Conservation (phyloP, 2,888 invertebrate species). For the Koerneria pararmatus region DNA sequence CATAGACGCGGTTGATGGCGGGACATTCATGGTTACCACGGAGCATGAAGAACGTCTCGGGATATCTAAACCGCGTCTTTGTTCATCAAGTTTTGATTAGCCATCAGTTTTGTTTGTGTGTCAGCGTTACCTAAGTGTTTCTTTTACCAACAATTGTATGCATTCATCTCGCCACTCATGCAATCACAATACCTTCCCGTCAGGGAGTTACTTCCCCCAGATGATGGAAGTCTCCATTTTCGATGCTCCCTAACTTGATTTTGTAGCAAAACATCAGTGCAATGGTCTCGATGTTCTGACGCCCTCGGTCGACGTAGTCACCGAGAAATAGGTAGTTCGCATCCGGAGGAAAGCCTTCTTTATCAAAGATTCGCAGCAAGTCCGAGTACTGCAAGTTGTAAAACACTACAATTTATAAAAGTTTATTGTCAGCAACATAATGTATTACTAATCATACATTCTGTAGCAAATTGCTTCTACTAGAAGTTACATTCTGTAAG, state of each 20-base stretch:
- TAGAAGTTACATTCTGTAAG: too few species aligned
- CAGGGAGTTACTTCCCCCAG: too few species aligned
- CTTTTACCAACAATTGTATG: too few species aligned
- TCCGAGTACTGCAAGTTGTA: conserved; percentile 44
- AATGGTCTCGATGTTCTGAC: conserved; percentile 56
- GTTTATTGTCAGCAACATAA: not conserved
- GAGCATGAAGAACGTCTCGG: conserved; percentile 53
- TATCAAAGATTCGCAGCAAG: conserved; percentile 50
- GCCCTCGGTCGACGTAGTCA: conserved; percentile 52
- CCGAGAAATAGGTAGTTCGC: conserved; percentile 50
- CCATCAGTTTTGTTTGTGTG: not conserved
- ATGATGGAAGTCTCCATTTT: conserved; percentile 2
- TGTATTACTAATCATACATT: not conserved
- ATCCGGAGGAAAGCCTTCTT: conserved; percentile 52
- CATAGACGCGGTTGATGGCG: conserved; percentile 52
- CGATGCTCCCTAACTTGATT: conserved; percentile 29
- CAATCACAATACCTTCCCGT: too few species aligned
- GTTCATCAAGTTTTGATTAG: not conserved
- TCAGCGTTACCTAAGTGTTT: too few species aligned
- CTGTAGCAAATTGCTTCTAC: not conserved
- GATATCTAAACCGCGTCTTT: conserved; percentile 30
- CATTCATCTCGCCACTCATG: too few species aligned
- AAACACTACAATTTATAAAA: not conserved
- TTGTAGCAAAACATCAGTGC: conserved; percentile 52
- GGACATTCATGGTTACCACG: conserved; percentile 53